Conservation (phyloP, 2,113 vertebrate genomes). For the Pseudopipra pipra region DNA sequence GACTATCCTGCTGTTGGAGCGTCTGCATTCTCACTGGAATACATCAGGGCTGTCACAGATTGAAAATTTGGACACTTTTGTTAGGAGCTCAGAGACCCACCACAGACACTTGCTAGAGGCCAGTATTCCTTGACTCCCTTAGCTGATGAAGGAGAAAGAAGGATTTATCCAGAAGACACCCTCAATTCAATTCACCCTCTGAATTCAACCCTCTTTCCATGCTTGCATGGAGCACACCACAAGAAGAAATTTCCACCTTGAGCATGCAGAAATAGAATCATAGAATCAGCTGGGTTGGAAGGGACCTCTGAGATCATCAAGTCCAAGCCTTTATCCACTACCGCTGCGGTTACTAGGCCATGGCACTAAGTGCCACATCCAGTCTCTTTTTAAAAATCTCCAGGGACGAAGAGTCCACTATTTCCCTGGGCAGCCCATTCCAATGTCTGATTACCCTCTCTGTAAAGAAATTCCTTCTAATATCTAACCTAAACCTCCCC, state of each 20-base stretch:
- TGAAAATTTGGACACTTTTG: background rate
- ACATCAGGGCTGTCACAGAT: background rate
- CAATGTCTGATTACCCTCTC: no score
- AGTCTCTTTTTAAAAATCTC: no score
- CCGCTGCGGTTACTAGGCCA: no score
- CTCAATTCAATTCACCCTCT: background rate
- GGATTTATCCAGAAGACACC: background rate
- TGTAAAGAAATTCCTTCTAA: no score
- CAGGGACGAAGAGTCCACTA: no score
- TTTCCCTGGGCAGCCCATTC: no score
- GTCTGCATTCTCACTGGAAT: background rate
- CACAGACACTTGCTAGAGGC: background rate
- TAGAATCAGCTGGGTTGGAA: no score
- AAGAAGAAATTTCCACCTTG: background rate
- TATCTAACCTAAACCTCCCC: no score
- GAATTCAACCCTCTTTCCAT: background rate
- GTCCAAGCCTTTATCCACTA: no score
- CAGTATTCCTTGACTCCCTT: background rate
- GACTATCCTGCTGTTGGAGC: accelerated
- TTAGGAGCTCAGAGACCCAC: background rate
- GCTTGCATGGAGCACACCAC: background rate
- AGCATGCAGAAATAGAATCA: background rate
- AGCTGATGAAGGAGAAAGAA: background rate
- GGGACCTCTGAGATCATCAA: no score
- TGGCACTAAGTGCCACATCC: no score